phyloP scores from a whole-genome alignment of 2,113 vertebrate species.

The Lamprologus speciosus region DNA sequence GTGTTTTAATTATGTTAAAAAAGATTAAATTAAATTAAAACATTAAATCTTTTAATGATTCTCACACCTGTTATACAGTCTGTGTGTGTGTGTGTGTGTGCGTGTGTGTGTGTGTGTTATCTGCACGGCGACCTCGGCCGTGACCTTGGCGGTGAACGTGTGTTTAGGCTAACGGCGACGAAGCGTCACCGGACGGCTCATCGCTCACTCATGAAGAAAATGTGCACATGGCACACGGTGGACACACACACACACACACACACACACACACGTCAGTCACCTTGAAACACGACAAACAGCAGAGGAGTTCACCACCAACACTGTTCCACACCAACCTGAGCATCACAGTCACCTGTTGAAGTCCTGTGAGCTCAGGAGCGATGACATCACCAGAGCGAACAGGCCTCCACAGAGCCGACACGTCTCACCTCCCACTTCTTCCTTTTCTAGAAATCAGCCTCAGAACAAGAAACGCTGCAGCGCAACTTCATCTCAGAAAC shows the following conservation, averaged over 20 bases:
- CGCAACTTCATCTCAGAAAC: neutral
- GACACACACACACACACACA: neutral
- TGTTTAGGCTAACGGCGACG: constrained; percentile 44
- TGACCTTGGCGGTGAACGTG: constrained; percentile 48
- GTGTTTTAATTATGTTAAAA: neutral
- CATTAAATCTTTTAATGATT: neutral
- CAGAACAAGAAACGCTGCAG: neutral
- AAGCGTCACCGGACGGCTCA: constrained; percentile 19
- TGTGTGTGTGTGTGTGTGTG: neutral
- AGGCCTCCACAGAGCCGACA: neutral
- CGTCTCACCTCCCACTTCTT: neutral
- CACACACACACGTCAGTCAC: constrained; percentile 37
- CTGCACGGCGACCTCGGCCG: constrained; percentile 42
- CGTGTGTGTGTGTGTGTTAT: neutral
- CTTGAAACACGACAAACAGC: constrained; percentile 41
- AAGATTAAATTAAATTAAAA: neutral
- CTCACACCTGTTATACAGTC: neutral
- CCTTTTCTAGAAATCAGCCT: neutral
- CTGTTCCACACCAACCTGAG: neutral
- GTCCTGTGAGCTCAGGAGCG: neutral
- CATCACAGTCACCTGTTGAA: neutral
- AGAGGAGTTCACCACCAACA: neutral
- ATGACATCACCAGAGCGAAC: neutral
- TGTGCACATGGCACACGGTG: neutral
- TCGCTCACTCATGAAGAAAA: neutral